Base-by-base conservation (phyloP, 2,113 vertebrate genomes). In the Brachyhypopomus gauderio region DNA sequence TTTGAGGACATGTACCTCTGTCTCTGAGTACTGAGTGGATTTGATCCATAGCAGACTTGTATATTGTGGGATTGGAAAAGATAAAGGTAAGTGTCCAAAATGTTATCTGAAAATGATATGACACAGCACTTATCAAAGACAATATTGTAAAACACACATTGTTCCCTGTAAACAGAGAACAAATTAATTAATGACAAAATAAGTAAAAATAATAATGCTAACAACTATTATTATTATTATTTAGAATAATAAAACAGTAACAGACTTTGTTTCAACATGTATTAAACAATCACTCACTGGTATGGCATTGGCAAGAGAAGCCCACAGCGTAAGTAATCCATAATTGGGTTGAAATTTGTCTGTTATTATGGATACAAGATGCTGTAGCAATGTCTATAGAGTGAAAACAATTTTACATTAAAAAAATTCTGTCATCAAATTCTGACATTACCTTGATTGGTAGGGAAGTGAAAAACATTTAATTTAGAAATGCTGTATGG, bases 11-110 rank as follows among this genome's bases (percentile, higher is more conserved):
- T 48, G 55, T 75, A 88, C 85, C 81, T 87, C 84, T 76, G 12
- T 73, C 56, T 70, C 79, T 91, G 84, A 95, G 91, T 79, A 92
- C 89, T 83, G 90, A 89, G 38, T 84, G 72, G 73, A 96, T 85
- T 72, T 90, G 89, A 84, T 93, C 89, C 91, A 94, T 86, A 34
- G 91, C 78, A 36, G 88, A 90, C 90, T 85, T 86, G 81, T 95
- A 90, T 84, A 92, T 60, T 12, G 67, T 52, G 58, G 93, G 91
- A 2, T 89, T 82, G 67, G 93, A 92, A 0, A 96, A 84, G 78
- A 95, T 85, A 86, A 94, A 95, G 19, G 79, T 91, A 72, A 95
- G 81, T 0, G 94, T 92, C 95, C 95, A 95, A 84, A 94, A 94
- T 0, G 93, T 85, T 84, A 92, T 48, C 94, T 95, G 52, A 62